phyloP scores from a whole-genome alignment of 2,113 vertebrate genomes.

The Rhynchopsitta pachyrhyncha region DNA sequence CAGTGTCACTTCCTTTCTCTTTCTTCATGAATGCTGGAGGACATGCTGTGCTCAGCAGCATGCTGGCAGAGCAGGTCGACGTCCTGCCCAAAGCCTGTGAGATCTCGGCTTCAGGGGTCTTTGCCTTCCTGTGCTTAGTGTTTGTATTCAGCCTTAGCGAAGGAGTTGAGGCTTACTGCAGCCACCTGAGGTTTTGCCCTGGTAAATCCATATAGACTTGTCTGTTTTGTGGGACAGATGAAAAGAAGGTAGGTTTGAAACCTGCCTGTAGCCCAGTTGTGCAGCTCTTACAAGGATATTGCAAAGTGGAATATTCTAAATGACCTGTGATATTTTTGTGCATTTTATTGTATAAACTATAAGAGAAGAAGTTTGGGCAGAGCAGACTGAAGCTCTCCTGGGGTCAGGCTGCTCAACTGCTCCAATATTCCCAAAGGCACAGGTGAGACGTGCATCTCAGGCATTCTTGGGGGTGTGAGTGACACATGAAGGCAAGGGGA shows the following conservation, averaged over 20 bases:
- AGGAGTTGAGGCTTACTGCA: neutral
- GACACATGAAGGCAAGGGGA: neutral
- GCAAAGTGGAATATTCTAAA: neutral
- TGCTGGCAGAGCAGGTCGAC: neutral
- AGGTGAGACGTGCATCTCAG: rapidly evolving
- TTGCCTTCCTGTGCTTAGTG: neutral
- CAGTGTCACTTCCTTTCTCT: rapidly evolving
- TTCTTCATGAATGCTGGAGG: rapidly evolving
- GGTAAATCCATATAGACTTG: rapidly evolving
- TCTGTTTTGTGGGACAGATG: neutral
- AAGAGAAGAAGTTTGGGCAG: neutral
- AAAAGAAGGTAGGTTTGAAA: neutral
- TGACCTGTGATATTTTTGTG: neutral
- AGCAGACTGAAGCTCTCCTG: neutral
- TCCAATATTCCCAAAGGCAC: neutral
- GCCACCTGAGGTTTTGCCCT: neutral
- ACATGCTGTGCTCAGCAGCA: rapidly evolving
- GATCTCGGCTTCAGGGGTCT: neutral
- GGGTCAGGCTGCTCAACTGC: neutral
- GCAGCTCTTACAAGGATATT: neutral
- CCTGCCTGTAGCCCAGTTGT: neutral
- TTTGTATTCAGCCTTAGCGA: neutral
- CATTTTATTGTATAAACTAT: neutral
- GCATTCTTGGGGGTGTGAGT: rapidly evolving
- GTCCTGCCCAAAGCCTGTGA: neutral